Percentiles rank a stretch among this genome's conserved stretches.
Conservation (phyloP, 1,140 invertebrate genomes). For the Drosophila ohnishii region DNA sequence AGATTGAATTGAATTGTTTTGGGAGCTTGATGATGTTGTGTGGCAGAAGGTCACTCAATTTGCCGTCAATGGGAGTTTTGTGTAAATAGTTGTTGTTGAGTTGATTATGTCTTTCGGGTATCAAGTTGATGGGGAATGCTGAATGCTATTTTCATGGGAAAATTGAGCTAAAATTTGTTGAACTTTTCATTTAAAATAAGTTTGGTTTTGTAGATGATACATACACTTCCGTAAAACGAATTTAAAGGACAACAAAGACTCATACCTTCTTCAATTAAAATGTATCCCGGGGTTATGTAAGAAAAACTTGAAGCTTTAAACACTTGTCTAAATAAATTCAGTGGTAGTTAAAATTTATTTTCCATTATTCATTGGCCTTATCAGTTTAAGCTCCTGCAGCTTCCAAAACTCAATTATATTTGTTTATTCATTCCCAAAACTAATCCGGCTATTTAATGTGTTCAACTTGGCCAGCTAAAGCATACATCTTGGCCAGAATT, state of each 20-base stretch:
- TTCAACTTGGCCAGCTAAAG: slow-evolving; percentile 48
- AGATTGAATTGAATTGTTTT: slow-evolving; percentile 48
- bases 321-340: background rate
- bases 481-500: slow-evolving; percentile 59
- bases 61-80: slow-evolving; percentile 23
- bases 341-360: slow-evolving; percentile 9
- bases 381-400: slow-evolving; percentile 15
- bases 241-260: background rate
- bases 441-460: slow-evolving; percentile 68
- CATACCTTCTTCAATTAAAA: background rate
- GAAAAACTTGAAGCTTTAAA: background rate
- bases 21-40: slow-evolving; percentile 13
- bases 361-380: slow-evolving; percentile 18
- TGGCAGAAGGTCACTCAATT: slow-evolving; percentile 27
- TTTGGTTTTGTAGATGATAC: no score
- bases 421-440: slow-evolving; percentile 56
- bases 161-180: background rate
- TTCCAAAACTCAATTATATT: slow-evolving; percentile 46
- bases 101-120: background rate
- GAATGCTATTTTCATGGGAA: background rate
- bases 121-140: slow-evolving; percentile 2
- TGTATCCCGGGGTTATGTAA: no score
- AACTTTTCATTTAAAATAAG: background rate
- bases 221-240: no score
- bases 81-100: slow-evolving; percentile 24